phyloP scores from a whole-genome alignment of 1,140 invertebrate species.

The Thaumatotibia leucotreta region DNA sequence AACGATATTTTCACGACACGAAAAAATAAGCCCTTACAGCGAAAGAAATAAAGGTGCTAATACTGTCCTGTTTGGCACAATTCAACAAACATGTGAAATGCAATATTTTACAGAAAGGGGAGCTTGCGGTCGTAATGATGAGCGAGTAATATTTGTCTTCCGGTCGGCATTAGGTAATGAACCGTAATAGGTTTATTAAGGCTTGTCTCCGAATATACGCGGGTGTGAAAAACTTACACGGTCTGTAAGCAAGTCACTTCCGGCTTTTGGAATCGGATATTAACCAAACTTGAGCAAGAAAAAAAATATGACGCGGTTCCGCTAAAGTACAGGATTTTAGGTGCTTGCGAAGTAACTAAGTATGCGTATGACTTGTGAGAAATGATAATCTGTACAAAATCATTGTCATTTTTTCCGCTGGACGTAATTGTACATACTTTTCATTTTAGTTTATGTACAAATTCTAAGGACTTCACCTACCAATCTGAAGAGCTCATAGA shows the following conservation, averaged over 20 bases:
- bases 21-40: slow-evolving; percentile 30
- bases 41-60: slow-evolving; percentile 46
- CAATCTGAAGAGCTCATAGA: no score
- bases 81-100: slow-evolving; percentile 48
- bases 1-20: slow-evolving; percentile 42
- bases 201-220: slow-evolving; percentile 33
- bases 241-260: slow-evolving; percentile 39
- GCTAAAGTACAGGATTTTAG: no score
- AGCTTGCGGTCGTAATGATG: slow-evolving; percentile 63
- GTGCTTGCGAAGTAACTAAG: no score
- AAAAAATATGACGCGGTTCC: neutral
- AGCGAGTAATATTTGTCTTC: slow-evolving; percentile 64
- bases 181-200: slow-evolving; percentile 68
- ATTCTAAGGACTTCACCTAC: no score
- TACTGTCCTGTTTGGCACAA: slow-evolving; percentile 34
- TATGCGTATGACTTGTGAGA: no score
- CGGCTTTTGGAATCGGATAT: slow-evolving; percentile 13
- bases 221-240: slow-evolving; percentile 61
- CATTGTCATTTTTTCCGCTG: no score
- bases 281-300: neutral
- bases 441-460: no score
- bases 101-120: slow-evolving; percentile 57
- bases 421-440: no score
- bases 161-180: slow-evolving; percentile 66
- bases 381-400: no score